These are phyloP conservation scores for Synergus gifuensis DNA, from an alignment of 2,888 invertebrate species.

Conservation along the genomic window DNA sequence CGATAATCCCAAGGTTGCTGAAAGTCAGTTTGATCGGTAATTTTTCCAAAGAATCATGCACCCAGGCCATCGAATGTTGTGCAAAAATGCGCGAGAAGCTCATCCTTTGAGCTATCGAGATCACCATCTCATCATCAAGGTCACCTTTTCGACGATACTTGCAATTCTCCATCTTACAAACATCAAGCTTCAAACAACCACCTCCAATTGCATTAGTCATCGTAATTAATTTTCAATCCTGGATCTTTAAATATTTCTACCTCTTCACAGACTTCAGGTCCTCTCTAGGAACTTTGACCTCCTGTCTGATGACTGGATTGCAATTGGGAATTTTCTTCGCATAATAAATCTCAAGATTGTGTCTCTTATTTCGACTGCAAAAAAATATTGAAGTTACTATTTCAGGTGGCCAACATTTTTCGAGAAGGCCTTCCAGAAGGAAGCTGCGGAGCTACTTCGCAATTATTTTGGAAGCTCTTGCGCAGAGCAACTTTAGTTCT, in stretches of 20 bases:
- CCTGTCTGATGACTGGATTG: conserved; percentile 5
- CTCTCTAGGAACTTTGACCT: neutral
- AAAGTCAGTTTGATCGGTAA: conserved; percentile 70
- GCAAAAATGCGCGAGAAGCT: conserved; percentile 56
- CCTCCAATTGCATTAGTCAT: conserved; percentile 31
- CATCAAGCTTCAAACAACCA: conserved; percentile 46
- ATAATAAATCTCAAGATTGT: conserved; percentile 23
- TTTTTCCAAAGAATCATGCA: conserved; percentile 62
- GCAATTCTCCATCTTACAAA: conserved; percentile 46
- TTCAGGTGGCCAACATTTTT: conserved; percentile 12
- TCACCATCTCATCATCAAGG: conserved; percentile 45
- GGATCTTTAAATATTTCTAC: conserved; percentile 13
- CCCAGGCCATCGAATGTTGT: conserved; percentile 62
- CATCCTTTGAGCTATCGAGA: conserved; percentile 40
- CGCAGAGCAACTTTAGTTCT: conserved; percentile 32
- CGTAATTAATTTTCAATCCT: conserved; percentile 18
- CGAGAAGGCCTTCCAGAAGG: neutral
- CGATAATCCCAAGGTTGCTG: conserved; percentile 67
- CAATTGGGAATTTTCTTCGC: conserved; percentile 12
- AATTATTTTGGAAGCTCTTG: conserved; percentile 14
- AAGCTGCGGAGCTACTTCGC: conserved; percentile 15
- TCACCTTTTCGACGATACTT: conserved; percentile 19
- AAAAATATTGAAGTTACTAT: conserved; percentile 28
- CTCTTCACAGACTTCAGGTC: neutral
- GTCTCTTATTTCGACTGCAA: conserved; percentile 17